Evolutionary conservation across 2,797 vertebrate genomes (phyloP), one percentile per base, ranked within the genome.

Genomic region (Carapus acus): DNA sequence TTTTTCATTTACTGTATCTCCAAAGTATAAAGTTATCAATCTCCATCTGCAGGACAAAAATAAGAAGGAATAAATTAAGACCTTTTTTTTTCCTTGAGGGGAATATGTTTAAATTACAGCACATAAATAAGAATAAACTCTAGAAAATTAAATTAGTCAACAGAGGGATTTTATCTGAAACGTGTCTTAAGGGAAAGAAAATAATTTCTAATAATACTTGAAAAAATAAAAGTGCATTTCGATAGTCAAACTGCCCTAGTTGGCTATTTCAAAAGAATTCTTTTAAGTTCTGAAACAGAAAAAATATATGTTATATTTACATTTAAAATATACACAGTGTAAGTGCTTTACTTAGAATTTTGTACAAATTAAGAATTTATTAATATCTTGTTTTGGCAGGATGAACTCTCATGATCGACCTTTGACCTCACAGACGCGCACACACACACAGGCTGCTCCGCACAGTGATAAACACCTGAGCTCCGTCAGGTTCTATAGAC

Each of bases 1-100:
- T 90, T 90, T 82, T 85, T 89, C 84, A 90, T 91, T 76, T 89
- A n/a, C n/a, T n/a, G n/a, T n/a, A 91, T 91, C 87, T 88, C 88
- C 89, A 93, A 92, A 93, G 92, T 94, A 93, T 84, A 87, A 88
- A 86, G 81, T 82, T 84, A 71, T 80, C 76, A 78, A 86, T 87
- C 81, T 85, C 80, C 71, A 74, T 85, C 71, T 78, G 81, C 70
- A 55, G 77, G 65, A 81, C 72, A 83, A 84, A 83, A 80, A 74
- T 76, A 85, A 80, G 58, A 83, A 72, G 77, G 62, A 84, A 86
- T 87, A 88, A 88, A 88, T 87, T 88, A 88, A 88, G 83, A 88
- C 83, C 64, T 81, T 82, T 69, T 82, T 27, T 4, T n/a, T n/a
- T n/a, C n/a, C 71, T 83, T 79, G 74, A 81, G 78, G 79, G 74